Conservation (phyloP, 2,797 vertebrate genomes). For the Channallabes apus region DNA sequence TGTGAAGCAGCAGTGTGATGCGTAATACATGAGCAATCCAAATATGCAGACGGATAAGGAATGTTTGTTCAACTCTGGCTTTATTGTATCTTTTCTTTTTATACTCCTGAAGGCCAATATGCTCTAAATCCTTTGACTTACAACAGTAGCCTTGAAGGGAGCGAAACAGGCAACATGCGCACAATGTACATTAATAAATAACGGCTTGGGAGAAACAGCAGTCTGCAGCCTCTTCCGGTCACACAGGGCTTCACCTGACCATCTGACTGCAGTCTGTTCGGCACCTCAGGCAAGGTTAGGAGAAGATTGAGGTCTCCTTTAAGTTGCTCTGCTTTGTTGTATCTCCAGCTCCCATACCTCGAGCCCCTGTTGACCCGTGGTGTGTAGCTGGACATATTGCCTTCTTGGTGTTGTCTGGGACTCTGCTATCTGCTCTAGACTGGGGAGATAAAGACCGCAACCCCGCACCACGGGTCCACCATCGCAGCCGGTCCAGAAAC, state of each 20-base stretch:
- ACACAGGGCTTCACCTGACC: constrained; percentile 14
- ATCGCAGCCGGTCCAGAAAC: not conserved
- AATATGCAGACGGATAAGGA: not conserved
- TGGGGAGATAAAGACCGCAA: constrained; percentile 42
- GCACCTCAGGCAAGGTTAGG: constrained; percentile 38
- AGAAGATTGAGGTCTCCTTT: constrained; percentile 41
- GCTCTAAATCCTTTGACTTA: not conserved
- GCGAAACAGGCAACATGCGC: constrained; percentile 8
- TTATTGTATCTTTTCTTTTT: not conserved
- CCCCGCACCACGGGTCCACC: not conserved
- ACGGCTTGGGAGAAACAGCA: constrained; percentile 7
- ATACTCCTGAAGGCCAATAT: not conserved
- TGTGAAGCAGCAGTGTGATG: not conserved
- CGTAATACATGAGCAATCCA: not conserved
- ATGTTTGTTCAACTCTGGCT: not conserved
- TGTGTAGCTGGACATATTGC: constrained; percentile 21
- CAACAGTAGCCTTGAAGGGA: not conserved
- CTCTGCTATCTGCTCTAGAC: constrained; percentile 31
- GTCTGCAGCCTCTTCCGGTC: not conserved
- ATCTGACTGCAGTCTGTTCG: constrained; percentile 18
- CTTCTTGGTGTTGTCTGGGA: constrained; percentile 21
- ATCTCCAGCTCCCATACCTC: constrained; percentile 32
- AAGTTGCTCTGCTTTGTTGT: constrained; percentile 18
- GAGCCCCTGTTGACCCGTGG: constrained; percentile 40
- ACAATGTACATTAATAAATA: constrained; percentile 26